These are phyloP conservation scores for Ptychodera flava DNA, from an alignment of 35 echinoderm and acorn worm genomes.

Conservation along the genomic window DNA sequence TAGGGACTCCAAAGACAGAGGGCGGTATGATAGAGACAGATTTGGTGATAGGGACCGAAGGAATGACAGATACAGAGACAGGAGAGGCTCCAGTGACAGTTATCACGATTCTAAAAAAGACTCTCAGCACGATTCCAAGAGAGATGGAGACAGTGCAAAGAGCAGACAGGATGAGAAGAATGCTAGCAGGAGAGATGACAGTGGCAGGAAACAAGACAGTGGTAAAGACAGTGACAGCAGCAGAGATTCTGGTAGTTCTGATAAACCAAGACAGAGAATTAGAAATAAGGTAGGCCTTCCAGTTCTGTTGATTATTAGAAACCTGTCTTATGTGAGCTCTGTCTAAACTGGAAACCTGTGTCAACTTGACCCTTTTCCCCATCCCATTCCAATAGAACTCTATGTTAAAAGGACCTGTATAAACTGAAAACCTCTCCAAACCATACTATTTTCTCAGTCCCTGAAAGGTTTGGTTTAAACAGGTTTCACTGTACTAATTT, in stretches of 20 bases:
- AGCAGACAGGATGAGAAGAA: neutral
- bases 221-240: neutral
- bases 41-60: neutral
- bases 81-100: neutral
- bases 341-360: too few relatives aligned
- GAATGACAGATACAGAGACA: neutral
- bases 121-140: neutral
- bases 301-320: too few relatives aligned
- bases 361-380: too few relatives aligned
- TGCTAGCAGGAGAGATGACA: neutral
- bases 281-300: neutral
- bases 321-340: too few relatives aligned
- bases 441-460: too few relatives aligned
- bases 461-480: too few relatives aligned
- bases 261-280: neutral
- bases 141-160: neutral
- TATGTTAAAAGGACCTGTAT: too few relatives aligned
- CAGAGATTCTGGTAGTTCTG: neutral
- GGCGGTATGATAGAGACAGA: neutral
- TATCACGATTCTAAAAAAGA: neutral
- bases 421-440: too few relatives aligned
- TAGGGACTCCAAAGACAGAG: neutral
- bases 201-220: neutral
- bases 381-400: too few relatives aligned
- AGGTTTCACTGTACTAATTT: too few relatives aligned